Conservation (phyloP, 2,797 vertebrate genomes). For the Pampus argenteus region DNA sequence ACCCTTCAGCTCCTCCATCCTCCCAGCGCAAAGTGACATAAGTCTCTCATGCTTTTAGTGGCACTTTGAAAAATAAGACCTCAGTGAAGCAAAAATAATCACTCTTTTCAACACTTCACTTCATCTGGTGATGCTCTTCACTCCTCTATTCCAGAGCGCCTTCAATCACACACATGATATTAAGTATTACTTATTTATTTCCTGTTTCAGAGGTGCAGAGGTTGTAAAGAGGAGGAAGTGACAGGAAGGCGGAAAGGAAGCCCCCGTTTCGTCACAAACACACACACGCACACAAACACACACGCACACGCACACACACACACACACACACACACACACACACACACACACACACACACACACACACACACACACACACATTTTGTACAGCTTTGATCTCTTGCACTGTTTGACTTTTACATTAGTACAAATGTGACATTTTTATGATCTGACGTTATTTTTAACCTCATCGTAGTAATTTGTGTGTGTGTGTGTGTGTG, state of each 20-base stretch:
- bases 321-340: background rate
- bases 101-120: constrained; percentile 80
- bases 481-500: background rate
- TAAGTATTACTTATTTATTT: constrained; percentile 84
- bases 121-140: constrained; percentile 69
- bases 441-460: constrained; percentile 34
- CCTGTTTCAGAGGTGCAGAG: constrained; percentile 55
- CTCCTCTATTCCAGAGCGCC: constrained; percentile 64
- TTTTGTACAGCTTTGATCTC: constrained; percentile 56
- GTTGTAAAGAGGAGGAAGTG: constrained; percentile 59
- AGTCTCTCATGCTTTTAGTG: constrained; percentile 85
- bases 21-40: constrained; percentile 75
- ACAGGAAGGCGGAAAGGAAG: constrained; percentile 62
- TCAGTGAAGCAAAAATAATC: constrained; percentile 84
- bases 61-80: constrained; percentile 84
- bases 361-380: constrained; percentile 29
- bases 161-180: constrained; percentile 80
- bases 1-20: constrained; percentile 58
- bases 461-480: constrained; percentile 36
- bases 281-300: background rate
- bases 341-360: constrained; percentile 6
- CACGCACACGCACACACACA: background rate
- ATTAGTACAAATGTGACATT: constrained; percentile 30
- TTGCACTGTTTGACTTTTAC: constrained; percentile 44
- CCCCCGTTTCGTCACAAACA: constrained; percentile 39